Conservation (phyloP, 2,113 vertebrate species). For the Pangasianodon hypophthalmus region DNA sequence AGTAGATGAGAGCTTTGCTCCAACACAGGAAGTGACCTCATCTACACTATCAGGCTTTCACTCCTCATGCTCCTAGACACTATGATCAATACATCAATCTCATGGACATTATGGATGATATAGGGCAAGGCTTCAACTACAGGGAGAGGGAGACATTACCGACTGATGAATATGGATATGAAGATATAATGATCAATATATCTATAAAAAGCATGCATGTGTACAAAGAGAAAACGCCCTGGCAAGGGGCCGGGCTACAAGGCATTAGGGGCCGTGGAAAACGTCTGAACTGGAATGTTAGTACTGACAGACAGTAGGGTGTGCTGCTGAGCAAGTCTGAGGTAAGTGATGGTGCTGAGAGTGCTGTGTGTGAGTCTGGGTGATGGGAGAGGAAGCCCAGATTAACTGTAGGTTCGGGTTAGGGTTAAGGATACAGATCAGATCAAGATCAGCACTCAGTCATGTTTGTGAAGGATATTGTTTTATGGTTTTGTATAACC, state of each 20-base stretch:
- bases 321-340: slow-evolving; percentile 42
- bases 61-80: slow-evolving; percentile 34
- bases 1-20: slow-evolving; percentile 21
- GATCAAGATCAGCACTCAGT: not conserved
- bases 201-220: slow-evolving; percentile 63
- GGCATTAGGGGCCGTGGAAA: slow-evolving; percentile 58
- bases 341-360: slow-evolving; percentile 43
- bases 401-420: not conserved
- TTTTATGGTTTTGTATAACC: not conserved
- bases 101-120: slow-evolving; percentile 32
- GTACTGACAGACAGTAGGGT: slow-evolving; percentile 55
- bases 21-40: slow-evolving; percentile 31
- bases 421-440: not conserved
- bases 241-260: slow-evolving; percentile 51
- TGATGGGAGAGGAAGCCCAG: slow-evolving; percentile 25
- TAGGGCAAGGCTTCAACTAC: slow-evolving; percentile 33
- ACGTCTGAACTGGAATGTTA: slow-evolving; percentile 63
- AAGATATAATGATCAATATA: slow-evolving; percentile 55
- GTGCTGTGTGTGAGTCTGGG: slow-evolving; percentile 12
- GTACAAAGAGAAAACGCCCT: slow-evolving; percentile 58
- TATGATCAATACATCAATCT: slow-evolving; percentile 22
- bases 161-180: slow-evolving; percentile 53
- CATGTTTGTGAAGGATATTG: not conserved
- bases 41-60: slow-evolving; percentile 29
- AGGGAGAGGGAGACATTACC: slow-evolving; percentile 44